Percentiles rank a stretch among this genome's conserved stretches.
Evolutionary conservation across 2,888 invertebrate species (phyloP).

Genomic region (Cotesia congregata): DNA sequence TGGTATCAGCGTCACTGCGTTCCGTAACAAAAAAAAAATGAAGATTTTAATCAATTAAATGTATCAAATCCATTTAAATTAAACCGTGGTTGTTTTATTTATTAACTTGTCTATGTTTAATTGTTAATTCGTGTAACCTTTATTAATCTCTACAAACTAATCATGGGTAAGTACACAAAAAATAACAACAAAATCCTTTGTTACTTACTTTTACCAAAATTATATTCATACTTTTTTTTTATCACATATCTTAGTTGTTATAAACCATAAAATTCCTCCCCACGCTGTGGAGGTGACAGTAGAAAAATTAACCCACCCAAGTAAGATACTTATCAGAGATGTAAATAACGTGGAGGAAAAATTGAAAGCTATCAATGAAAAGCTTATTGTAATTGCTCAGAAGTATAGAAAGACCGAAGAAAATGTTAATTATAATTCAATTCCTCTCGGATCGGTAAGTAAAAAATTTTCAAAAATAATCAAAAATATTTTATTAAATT

Average conservation of each 20-base stretch:
- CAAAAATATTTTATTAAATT: not conserved
- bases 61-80: not conserved
- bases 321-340: conserved; percentile 3
- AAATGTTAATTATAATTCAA: not conserved
- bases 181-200: not conserved
- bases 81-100: not conserved
- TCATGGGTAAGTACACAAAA: not conserved
- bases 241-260: not conserved
- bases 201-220: not conserved
- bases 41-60: not conserved
- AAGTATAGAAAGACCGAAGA: not conserved
- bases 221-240: too few species aligned
- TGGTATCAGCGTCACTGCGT: not conserved
- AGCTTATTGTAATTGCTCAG: not conserved
- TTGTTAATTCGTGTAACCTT: not conserved
- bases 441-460: not conserved
- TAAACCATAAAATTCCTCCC: not conserved
- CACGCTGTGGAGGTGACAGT: not conserved
- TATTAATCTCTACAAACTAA: not conserved
- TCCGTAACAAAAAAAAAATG: too few species aligned
- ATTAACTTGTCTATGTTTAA: not conserved
- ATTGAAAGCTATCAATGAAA: not conserved
- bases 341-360: not conserved
- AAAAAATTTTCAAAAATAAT: too few species aligned
- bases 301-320: not conserved